These are phyloP conservation scores for Archips crataeganus DNA, from an alignment of 2,888 invertebrate species.

Conservation along the genomic window DNA sequence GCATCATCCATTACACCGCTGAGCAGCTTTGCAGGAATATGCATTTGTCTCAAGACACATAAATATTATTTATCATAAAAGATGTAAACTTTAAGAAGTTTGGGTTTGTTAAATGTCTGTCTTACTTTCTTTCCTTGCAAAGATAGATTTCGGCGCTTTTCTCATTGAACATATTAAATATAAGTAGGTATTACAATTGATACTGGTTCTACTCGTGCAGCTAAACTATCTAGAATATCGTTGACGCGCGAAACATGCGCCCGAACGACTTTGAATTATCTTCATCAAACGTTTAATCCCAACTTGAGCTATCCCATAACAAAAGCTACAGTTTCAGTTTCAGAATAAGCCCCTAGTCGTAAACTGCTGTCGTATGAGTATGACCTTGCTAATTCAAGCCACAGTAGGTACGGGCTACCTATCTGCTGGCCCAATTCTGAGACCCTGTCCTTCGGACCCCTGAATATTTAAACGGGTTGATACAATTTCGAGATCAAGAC, in stretches of 20 bases:
- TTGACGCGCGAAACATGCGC: too few species aligned
- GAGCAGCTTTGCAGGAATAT: too few species aligned
- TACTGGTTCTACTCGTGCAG: not conserved
- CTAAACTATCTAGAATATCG: not conserved
- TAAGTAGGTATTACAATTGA: not conserved
- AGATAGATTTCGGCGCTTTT: too few species aligned
- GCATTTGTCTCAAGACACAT: too few species aligned
- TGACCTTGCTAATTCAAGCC: conserved; percentile 37
- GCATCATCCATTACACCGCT: too few species aligned
- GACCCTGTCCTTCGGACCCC: conserved; percentile 35
- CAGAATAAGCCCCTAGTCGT: conserved; percentile 35
- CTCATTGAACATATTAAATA: not conserved
- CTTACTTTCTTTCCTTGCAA: too few species aligned
- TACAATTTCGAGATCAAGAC: conserved; percentile 33
- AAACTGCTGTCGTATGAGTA: conserved; percentile 31
- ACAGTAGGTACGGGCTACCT: conserved; percentile 6
- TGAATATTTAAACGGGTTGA: conserved; percentile 42
- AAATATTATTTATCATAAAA: too few species aligned
- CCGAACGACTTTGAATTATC: not conserved
- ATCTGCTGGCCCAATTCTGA: conserved; percentile 41
- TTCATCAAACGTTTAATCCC: not conserved
- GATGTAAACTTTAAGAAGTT: too few species aligned
- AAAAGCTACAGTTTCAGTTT: conserved; percentile 18
- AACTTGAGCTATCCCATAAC: not conserved
- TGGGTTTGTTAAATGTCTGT: too few species aligned